Conservation (phyloP, 1,140 invertebrate genomes). For the Drosophila obscura region DNA sequence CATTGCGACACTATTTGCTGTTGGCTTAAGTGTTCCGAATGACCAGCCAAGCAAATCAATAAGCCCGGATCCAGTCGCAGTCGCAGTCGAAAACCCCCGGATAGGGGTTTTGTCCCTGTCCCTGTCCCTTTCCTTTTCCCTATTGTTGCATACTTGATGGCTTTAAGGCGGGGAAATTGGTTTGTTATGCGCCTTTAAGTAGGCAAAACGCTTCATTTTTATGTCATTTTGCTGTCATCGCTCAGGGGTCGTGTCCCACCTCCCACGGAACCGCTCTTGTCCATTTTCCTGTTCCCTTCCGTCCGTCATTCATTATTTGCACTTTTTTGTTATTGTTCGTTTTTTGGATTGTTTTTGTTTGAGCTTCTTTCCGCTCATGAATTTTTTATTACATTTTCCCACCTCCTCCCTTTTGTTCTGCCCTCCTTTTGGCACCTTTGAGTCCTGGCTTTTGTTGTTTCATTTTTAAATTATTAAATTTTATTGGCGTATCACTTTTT, state of each 20-base stretch:
- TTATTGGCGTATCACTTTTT: conserved; percentile 81
- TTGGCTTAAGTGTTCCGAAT: conserved; percentile 71
- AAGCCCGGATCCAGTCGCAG: conserved; percentile 37
- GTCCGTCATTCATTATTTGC: conserved; percentile 80
- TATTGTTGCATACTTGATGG: conserved; percentile 67
- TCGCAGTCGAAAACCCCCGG: background rate
- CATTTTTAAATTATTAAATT: conserved; percentile 82
- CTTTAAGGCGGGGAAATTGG: conserved; percentile 70
- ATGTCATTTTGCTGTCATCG: conserved; percentile 72
- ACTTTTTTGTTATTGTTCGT: conserved; percentile 37
- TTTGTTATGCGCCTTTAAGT: conserved; percentile 80
- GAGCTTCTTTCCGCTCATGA: conserved; percentile 71
- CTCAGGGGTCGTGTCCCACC: conserved; percentile 17
- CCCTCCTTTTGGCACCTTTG: conserved; percentile 21
- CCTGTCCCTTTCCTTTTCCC: conserved; percentile 1
- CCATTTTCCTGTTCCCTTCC: conserved; percentile 27
- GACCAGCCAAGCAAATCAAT: conserved; percentile 60
- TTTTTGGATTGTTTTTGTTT: conserved; percentile 53
- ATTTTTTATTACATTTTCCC: conserved; percentile 79
- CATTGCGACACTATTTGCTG: conserved; percentile 80
- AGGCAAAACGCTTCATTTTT: conserved; percentile 80
- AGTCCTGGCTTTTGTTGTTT: conserved; percentile 56
- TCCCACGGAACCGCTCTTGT: background rate
- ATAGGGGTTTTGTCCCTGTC: background rate
- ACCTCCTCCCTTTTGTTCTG: conserved; percentile 14